Evolutionary conservation across 2,113 vertebrate genomes (phyloP), one percentile per base, ranked within the genome.

Genomic region (Ardeotis arabs): DNA sequence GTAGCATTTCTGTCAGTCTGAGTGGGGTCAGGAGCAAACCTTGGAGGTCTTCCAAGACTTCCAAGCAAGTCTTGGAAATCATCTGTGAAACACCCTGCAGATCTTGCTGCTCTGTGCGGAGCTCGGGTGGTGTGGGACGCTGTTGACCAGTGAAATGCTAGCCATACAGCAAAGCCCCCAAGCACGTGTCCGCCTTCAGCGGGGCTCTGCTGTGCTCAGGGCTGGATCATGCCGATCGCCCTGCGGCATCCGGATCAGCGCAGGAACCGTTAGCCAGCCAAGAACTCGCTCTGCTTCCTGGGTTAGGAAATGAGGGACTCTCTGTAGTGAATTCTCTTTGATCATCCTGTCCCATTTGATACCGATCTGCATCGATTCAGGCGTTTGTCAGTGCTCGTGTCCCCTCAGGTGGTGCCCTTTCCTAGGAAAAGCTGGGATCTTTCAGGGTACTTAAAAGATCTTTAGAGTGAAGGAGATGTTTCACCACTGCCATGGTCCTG

Each of bases 191-290:
- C 62, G 44, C 75, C 56, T 24, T 9, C 33, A 4, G 49, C 31
- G 13, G 75, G 66, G 2, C 33, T 0, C 8, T 10, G 22, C 49
- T 2, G 0, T 14, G 53, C 69, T 31, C 9, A 3, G 6, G 56
- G 16, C 14, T 5, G 3, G 45, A 10, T 12, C 49, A 0, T 0
- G 9, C 22, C 2, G 16, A 1, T 10, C 58, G 13, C 35, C 28
- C 47, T 2, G 41, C 6, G 1, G 2, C 31, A 7, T 23, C 78
- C 76, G 20, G 39, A 2, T 4, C 75, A 35, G 79, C 24, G 0
- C 63, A 39, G 10, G 4, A 21, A 2, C 74, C 58, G 0, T 4
- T 1, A 16, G 1, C 47, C 84, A 19, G 49, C 81, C 45, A 6
- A 12, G 44, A 60, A 13, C 52, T 35, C 8, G 1, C 72, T 53